Evolutionary conservation across 2,888 invertebrate species (phyloP).

Genomic region (Nycteola revayana): DNA sequence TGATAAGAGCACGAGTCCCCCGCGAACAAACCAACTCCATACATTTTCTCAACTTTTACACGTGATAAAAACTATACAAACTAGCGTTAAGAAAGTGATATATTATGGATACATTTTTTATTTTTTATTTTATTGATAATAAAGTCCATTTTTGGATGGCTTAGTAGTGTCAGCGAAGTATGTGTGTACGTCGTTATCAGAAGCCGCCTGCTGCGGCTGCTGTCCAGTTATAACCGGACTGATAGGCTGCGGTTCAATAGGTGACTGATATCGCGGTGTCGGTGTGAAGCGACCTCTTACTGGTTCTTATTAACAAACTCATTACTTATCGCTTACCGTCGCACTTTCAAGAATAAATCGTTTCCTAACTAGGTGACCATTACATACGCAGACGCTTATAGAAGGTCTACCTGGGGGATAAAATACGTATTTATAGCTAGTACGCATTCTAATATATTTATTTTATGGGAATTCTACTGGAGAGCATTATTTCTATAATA

Average conservation of each 20-base stretch:
- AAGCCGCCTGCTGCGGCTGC: constrained; percentile 74
- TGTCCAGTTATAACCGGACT: constrained; percentile 81
- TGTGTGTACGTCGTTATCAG: constrained; percentile 59
- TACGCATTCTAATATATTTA: too few species aligned
- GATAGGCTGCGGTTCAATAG: constrained; percentile 83
- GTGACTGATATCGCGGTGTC: constrained; percentile 75
- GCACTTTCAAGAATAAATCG: constrained; percentile 30
- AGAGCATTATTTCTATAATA: too few species aligned
- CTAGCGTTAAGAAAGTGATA: too few species aligned
- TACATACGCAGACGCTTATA: constrained; percentile 14
- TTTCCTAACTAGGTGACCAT: constrained; percentile 14
- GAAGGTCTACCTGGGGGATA: not conserved
- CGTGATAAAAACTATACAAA: too few species aligned
- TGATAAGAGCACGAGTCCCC: constrained; percentile 74
- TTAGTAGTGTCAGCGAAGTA: constrained; percentile 29
- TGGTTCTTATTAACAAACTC: constrained; percentile 57
- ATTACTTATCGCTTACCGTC: constrained; percentile 33
- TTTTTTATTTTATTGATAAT: too few species aligned
- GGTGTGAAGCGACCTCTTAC: constrained; percentile 73
- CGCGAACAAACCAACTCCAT: constrained; percentile 54
- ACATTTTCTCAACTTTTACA: not conserved
- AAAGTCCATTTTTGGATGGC: constrained; percentile 22
- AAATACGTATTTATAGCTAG: too few species aligned
- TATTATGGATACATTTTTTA: too few species aligned
- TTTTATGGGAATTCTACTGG: too few species aligned